phyloP scores from a whole-genome alignment of 2,888 invertebrate genomes.

The Drosophila parthenogenetica region DNA sequence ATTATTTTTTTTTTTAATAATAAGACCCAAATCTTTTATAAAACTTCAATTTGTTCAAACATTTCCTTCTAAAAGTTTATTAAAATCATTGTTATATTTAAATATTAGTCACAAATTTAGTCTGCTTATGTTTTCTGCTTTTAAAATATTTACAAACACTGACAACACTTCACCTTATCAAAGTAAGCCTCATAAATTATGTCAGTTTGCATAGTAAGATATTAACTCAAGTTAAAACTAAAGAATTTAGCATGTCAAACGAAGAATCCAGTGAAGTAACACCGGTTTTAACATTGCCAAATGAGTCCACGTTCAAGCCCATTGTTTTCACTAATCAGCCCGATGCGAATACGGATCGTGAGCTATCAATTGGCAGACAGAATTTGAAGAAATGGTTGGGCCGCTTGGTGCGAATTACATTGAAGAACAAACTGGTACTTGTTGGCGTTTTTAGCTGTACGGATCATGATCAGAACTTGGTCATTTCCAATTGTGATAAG shows the following conservation, averaged over 20 bases:
- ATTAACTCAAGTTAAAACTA: not conserved
- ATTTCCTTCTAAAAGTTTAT: no score
- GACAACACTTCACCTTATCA: not conserved
- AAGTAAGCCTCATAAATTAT: not conserved
- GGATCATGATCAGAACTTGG: slow-evolving; percentile 54
- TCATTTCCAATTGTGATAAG: slow-evolving; percentile 44
- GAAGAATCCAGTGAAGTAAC: not conserved
- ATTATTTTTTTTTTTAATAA: no score
- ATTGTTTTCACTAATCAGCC: slow-evolving; percentile 31
- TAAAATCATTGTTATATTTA: no score
- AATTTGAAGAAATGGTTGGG: slow-evolving; percentile 52
- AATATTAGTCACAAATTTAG: no score
- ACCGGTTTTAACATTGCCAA: not conserved
- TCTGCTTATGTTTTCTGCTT: no score
- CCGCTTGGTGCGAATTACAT: slow-evolving; percentile 37
- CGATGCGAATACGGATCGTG: not conserved
- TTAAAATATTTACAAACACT: no score
- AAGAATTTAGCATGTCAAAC: slow-evolving; percentile 14
- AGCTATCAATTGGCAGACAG: slow-evolving; percentile 18
- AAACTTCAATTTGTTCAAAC: no score
- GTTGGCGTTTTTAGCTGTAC: slow-evolving; percentile 61
- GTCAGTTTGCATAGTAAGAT: not conserved
- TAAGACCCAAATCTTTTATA: no score
- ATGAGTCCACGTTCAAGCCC: slow-evolving; percentile 20
- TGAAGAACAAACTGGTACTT: slow-evolving; percentile 35